Conservation (phyloP, 2,888 invertebrate genomes). For the Eledone cirrhosa region DNA sequence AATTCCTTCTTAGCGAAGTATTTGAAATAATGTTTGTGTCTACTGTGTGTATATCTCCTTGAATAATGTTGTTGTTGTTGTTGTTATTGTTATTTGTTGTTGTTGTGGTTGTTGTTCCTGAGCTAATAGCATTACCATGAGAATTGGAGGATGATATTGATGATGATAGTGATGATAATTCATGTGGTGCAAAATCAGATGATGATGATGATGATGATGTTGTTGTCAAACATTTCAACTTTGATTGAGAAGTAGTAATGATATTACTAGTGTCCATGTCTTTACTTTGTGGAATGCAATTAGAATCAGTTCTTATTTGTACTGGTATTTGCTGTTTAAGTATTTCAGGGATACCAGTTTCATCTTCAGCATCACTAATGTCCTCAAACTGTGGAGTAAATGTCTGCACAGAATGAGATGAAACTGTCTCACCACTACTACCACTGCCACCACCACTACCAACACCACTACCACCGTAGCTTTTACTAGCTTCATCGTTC, state of each 20-base stretch:
- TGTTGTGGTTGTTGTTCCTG: slow-evolving; percentile 23
- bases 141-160: slow-evolving; percentile 19
- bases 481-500: slow-evolving; percentile 15
- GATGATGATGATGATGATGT: slow-evolving; percentile 10
- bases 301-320: slow-evolving; percentile 1
- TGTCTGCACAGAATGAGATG: slow-evolving; percentile 35
- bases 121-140: slow-evolving; percentile 28
- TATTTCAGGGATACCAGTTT: slow-evolving; percentile 34
- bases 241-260: slow-evolving; percentile 16
- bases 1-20: slow-evolving; percentile 23
- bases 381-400: slow-evolving; percentile 46
- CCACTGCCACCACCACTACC: background rate
- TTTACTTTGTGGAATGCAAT: slow-evolving; percentile 28
- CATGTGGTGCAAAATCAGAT: slow-evolving; percentile 20
- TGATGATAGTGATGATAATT: slow-evolving; percentile 9
- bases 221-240: background rate
- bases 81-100: background rate
- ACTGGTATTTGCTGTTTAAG: slow-evolving; percentile 20
- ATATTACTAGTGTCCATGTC: slow-evolving; percentile 21
- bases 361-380: slow-evolving; percentile 45
- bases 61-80: slow-evolving; percentile 4
- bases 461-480: background rate
- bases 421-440: slow-evolving; percentile 5
- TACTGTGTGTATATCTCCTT: slow-evolving; percentile 24
- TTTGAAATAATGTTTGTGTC: slow-evolving; percentile 14